Conservation (phyloP, 2,113 vertebrate genomes). For the Vidua macroura region DNA sequence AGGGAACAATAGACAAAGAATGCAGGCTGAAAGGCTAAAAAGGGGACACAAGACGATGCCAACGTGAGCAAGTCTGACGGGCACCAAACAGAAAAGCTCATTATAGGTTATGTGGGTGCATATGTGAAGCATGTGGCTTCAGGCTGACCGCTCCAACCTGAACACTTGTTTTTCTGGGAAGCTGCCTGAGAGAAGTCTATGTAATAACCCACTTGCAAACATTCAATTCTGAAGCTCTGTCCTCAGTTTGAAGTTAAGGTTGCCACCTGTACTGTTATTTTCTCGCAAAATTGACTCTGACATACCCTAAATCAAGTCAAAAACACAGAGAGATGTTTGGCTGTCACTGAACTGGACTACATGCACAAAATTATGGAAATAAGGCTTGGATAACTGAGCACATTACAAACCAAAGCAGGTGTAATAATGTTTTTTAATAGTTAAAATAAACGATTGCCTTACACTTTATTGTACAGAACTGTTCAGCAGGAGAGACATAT, state of each 20-base stretch:
- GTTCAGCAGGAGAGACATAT: not conserved
- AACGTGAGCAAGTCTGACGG: rapidly evolving
- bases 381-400: not conserved
- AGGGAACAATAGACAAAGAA: not conserved
- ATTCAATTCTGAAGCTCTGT: not conserved
- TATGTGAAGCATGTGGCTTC: not conserved
- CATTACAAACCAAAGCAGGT: not conserved
- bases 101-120: no score
- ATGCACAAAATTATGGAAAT: not conserved
- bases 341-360: not conserved
- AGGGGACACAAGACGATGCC: not conserved
- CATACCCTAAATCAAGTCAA: not conserved
- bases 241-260: not conserved
- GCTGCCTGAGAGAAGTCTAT: not conserved
- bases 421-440: not conserved
- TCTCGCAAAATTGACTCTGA: not conserved
- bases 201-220: not conserved
- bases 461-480: not conserved
- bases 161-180: not conserved
- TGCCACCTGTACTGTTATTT: not conserved
- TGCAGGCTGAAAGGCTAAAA: not conserved
- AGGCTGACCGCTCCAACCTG: not conserved
- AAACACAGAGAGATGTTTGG: not conserved
- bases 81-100: not conserved
- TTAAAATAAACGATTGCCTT: not conserved